A percentile compares a stretch with the other conserved stretches of the same genome.
phyloP scores from a whole-genome alignment of 1,140 invertebrate genomes.

The Calliphora vicina region DNA sequence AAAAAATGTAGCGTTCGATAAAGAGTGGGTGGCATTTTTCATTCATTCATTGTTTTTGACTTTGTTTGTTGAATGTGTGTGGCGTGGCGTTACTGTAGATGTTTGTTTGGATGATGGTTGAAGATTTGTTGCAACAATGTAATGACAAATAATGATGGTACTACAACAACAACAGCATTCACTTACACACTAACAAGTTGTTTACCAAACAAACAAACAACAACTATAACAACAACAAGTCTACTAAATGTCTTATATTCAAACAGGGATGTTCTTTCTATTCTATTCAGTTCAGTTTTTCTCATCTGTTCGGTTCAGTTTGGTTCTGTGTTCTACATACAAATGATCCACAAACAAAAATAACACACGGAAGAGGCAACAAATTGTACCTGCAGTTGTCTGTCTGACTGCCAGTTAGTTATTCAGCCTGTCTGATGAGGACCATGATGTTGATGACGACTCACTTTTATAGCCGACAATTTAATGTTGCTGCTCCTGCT shows the following conservation, averaged over 20 bases:
- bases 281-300: too few species aligned
- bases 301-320: too few species aligned
- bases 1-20: neutral
- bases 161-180: neutral
- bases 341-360: neutral
- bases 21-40: conserved; percentile 12
- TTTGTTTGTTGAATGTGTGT: neutral
- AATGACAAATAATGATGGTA: conserved; percentile 14
- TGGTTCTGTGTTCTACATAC: neutral
- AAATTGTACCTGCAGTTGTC: neutral
- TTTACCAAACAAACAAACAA: neutral
- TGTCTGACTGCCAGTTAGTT: neutral
- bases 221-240: neutral
- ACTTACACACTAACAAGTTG: neutral
- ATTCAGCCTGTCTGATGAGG: neutral
- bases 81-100: neutral
- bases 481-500: neutral
- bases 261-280: neutral
- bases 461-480: neutral
- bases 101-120: neutral
- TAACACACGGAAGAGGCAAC: neutral
- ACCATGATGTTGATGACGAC: neutral
- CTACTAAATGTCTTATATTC: neutral
- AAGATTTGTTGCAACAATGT: conserved; percentile 4
- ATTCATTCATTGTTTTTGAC: neutral